Evolutionary conservation across 1,140 invertebrate genomes (phyloP).

Genomic region (Arctopsyche grandis): DNA sequence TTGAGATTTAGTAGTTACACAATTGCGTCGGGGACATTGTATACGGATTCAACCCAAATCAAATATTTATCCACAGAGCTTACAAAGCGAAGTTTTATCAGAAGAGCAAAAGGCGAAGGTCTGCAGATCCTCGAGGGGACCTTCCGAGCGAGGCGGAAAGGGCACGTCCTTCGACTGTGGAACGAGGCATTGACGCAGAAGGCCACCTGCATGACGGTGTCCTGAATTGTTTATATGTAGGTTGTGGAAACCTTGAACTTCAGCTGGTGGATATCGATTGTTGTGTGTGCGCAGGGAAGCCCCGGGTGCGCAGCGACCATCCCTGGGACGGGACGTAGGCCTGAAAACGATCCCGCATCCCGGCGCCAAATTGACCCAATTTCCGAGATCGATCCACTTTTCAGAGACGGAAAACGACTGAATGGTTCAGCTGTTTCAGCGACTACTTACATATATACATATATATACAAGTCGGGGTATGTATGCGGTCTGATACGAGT

Average conservation of each 20-base stretch:
- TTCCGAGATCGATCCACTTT: conserved; percentile 13
- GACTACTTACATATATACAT: neutral
- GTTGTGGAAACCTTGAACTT: conserved; percentile 22
- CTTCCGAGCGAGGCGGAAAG: neutral
- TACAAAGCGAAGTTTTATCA: too few relatives aligned
- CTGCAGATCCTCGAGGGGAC: too few relatives aligned
- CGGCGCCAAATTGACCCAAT: conserved; percentile 6
- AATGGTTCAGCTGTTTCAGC: conserved; percentile 28
- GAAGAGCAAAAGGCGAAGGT: too few relatives aligned
- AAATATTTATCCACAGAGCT: too few relatives aligned
- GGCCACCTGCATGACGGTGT: neutral
- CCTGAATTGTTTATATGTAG: neutral
- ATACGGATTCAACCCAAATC: too few relatives aligned
- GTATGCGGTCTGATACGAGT: neutral
- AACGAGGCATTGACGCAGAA: neutral
- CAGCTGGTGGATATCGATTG: neutral
- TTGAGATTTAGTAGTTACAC: too few relatives aligned
- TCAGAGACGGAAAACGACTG: neutral
- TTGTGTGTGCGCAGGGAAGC: neutral
- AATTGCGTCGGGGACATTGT: too few relatives aligned
- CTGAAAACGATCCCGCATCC: neutral
- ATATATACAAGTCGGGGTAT: too few relatives aligned
- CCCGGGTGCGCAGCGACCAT: neutral
- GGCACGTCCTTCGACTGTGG: neutral
- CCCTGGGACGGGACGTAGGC: conserved; percentile 3